Evolutionary conservation across 2,113 vertebrate genomes (phyloP), one percentile per base, ranked within the genome.

Genomic region (Heterotilapia buettikoferi): DNA sequence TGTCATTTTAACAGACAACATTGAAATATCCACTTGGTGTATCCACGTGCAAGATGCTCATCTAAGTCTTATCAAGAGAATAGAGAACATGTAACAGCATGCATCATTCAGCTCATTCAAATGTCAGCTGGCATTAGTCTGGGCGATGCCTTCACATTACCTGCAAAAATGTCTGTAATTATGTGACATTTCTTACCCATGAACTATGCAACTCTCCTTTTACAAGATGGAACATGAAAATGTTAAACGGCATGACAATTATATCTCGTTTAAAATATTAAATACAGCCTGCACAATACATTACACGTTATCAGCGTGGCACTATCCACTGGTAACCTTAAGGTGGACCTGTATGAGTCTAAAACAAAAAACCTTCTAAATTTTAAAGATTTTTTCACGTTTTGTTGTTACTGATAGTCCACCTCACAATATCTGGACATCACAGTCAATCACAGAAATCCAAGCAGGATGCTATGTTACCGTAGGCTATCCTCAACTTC

Each of bases 1-100:
- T 95, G 93, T 89, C 38, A 89, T 91, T 95, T 94, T 92, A 91
- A 95, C 84, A 90, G 89, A 86, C 87, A 84, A 82, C 81, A 78
- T 82, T 87, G 87, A 85, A 91, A 92, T 90, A 91, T 79, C 82
- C 84, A 83, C 91, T 89, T 3, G 45, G 80, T 33, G 81, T 90
- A 88, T 91, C 71, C 53, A 81, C 73, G 82, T 81, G 82, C 45
- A 56, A 81, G 85, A 91, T 53, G 63, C 87, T 91, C 84, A 83
- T 89, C 76, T 83, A 59, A 89, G 10, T 61, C 59, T 89, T 52
- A 78, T 88, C 45, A 87, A 31, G 26, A 82, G 36, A 40, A 54
- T 50, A 11, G 40, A 31, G 50, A 73, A 71, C 73, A 80, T 87
- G 78, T 16, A 78, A 71, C 59, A 29, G 59, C 63, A 80, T 86